Base-by-base conservation (phyloP, 2,888 invertebrate genomes). In the Pollenia labialis region DNA sequence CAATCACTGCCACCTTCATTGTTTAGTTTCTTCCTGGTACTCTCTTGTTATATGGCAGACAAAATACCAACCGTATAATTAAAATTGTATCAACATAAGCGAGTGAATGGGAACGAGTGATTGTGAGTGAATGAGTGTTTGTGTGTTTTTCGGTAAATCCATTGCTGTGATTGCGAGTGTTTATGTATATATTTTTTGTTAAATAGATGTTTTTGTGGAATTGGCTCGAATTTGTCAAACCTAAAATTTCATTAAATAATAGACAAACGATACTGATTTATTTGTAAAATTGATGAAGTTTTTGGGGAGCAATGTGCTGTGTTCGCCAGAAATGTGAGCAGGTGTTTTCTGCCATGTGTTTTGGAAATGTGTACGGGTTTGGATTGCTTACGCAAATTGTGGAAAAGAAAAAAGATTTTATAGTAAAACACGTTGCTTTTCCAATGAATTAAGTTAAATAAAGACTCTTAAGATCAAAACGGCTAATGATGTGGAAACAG, bases 281-380 rank as follows among this genome's bases (percentile, higher is more conserved):
- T 81, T 64, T 76, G 75, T 69, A n/a, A 50, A 75, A 85, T 76
- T 81, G 81, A 85, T 81, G 64, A 81, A 81, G 44, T 71, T 62
- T 56, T 32, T n/a, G 62, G 32, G 68, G 18, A 56, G 23, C 46
- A 64, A 46, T 54, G 46, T 23, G 42, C 23, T 69, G 50, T 0
- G 1, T 69, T 9, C 12, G n/a, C 6, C 4, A 32, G 32, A 6
- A 32, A 4, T 32, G 32, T 32, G 32, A 32, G 32, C 32, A 0
- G 16, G 16, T 54, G 46, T 18, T 1, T 7, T 9, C 23, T 10
- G 4, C 10, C 6, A 56, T 69, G 16, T 42, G 23, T 2, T 69
- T 50, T n/a, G 16, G 14, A 46, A 71, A 71, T 14, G 46, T 80
- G 71, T 62, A 71, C 23, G 44, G 10, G n/a, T 72, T 18, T 16